Evolutionary conservation across 2,113 vertebrate species (phyloP), one percentile per base, ranked within the genome.

Genomic region (Oceanodroma tethys): DNA sequence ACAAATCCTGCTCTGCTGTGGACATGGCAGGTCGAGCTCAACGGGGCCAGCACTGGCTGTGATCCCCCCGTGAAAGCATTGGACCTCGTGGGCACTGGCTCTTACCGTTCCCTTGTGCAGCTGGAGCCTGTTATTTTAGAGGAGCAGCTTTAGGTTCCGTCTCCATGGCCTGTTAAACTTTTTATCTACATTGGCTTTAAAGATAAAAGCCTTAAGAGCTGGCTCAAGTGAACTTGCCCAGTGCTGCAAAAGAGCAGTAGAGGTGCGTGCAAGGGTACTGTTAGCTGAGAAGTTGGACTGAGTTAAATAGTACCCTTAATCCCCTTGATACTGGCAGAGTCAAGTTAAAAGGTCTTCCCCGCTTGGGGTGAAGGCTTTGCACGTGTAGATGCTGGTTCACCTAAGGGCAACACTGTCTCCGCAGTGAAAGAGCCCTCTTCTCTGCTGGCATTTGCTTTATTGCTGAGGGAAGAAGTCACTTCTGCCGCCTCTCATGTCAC

Each of bases 311-410:
- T 97, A 95, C 90, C 97, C 93, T 96, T 97, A 95, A 96, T 97
- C 97, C 96, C 84, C 91, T 75, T 79, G 91, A 68, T 94, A 55
- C 48, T 70, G 94, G 34, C 89, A 88, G 96, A 93, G 92, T 96
- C 96, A 96, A 94, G 96, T 97, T 96, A 95, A 96, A 97, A 97
- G 96, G 96, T 96, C 96, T 96, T 94, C 92, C 82, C 81, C 62
- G 42, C 87, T 96, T 90, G 93, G 85, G 93, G 62, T 62, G 95
- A 94, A 93, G 87, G 92, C 81, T 97, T 82, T 94, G 95, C 96
- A 94, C 79, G 81, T 95, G 96, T 80, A 86, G 94, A 43, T 92
- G 88, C 18, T 93, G 90, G 96, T 95, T 97, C 96, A 95, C 71
- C 38, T 96, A 11, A 97, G 96, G 96, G 90, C 92, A 96, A 5